Base-by-base conservation (phyloP, 2,113 vertebrate genomes). In the Carlito syrichta region DNA sequence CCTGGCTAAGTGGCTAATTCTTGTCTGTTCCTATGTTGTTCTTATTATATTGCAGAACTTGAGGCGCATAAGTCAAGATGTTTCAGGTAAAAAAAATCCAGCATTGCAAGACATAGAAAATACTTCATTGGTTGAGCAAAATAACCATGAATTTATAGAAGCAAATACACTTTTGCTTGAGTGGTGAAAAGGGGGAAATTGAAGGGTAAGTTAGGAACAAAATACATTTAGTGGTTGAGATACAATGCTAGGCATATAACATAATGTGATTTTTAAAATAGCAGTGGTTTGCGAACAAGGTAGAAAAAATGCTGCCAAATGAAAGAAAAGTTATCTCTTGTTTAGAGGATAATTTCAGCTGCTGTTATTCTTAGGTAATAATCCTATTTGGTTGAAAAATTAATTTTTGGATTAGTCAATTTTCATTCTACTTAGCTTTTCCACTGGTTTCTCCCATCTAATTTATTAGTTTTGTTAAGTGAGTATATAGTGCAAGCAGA, bases 311-410 rank as follows among this genome's bases (percentile, higher is more conserved):
- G 10, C 77, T 45, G 48, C 23, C 82, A 89, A 68, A 74, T 94
- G 23, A 90, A 60, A 19, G 25, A 48, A 89, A 96, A 88, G 4
- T 20, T 62, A 40, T 22, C 13, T 82, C 74, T 87, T 83, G n/a
- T 56, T 94, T 54, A 89, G 94, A 79, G 71, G 25, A 63, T 45
- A 79, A 58, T 87, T 86, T 96, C 71, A 94, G 48, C 56, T 69
- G 8, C 27, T 97, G n/a, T 56, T 88, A 86, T 91, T 30, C 76
- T 78, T 38, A 79, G 43, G 30, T 58, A 77, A 84, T 94, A 94
- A 97, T 93, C 50, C 68, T 95, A 81, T 88, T 93, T 95, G 43
- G 56, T 68, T 93, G 79, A 91, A 86, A 93, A 94, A 95, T 93
- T 96, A 91, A 94, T 58, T 92, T 94, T 91, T 79, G 76, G 82